These are phyloP conservation scores for Frankliniella fusca DNA, from an alignment of 2,888 invertebrate genomes.

Conservation along the genomic window DNA sequence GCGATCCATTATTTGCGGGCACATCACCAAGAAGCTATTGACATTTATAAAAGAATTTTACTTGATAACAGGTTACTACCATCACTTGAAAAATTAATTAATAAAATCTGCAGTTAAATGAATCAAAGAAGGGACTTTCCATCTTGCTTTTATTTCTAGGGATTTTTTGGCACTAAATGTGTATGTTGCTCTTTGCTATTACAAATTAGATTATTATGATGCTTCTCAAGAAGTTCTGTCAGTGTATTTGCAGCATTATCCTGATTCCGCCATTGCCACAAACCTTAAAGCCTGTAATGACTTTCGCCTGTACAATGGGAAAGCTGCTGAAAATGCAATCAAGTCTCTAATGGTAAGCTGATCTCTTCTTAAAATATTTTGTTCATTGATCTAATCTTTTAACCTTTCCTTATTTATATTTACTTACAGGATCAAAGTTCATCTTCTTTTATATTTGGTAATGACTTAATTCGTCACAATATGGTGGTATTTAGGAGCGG, in stretches of 20 bases:
- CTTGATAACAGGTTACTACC: conserved; percentile 77
- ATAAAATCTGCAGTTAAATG: conserved; percentile 22
- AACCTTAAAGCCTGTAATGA: conserved; percentile 87
- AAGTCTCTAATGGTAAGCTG: conserved; percentile 59
- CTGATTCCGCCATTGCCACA: conserved; percentile 90
- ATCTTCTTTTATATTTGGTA: conserved; percentile 50
- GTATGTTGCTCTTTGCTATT: conserved; percentile 95
- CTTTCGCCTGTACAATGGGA: conserved; percentile 85
- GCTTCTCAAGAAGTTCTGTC: conserved; percentile 96
- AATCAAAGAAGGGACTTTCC: conserved; percentile 22
- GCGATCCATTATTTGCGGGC: conserved; percentile 93
- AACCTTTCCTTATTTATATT: not conserved
- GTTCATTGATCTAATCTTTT: not conserved
- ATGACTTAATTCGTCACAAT: conserved; percentile 91
- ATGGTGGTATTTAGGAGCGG: conserved; percentile 91
- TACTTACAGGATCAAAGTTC: conserved; percentile 59
- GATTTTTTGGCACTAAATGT: conserved; percentile 92
- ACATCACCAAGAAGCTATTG: conserved; percentile 98
- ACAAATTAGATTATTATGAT: conserved; percentile 97
- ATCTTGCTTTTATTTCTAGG: conserved; percentile 51
- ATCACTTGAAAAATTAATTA: not conserved
- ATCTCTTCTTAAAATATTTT: not conserved
- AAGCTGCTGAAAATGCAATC: conserved; percentile 88
- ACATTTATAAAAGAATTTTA: conserved; percentile 91
- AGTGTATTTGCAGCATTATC: conserved; percentile 83